Evolutionary conservation across 2,797 vertebrate genomes (phyloP), one percentile per base, ranked within the genome.

Genomic region (Sebastes diploproa): DNA sequence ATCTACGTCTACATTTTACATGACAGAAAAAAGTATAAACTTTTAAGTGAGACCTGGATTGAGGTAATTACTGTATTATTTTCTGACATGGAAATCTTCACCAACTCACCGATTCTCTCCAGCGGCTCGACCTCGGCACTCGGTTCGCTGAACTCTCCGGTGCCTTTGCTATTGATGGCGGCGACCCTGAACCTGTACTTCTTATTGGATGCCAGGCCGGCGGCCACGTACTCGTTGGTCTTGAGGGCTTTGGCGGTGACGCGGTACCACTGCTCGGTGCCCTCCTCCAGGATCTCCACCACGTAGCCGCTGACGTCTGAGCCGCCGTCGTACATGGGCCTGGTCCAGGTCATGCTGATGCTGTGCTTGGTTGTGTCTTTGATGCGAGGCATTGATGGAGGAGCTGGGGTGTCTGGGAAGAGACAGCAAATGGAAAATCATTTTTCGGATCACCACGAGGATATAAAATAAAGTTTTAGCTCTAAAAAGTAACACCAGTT

Each of bases 171-270:
- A 18, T 99, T 99, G 86, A 97, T 88, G 66, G 97, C 97, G 75
- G 98, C 97, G 8, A 99, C 98, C 92, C 98, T 96, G 91, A 99
- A 99, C 63, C 94, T 93, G 88, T 99, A 99, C 90, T 97, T 99
- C 91, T 98, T 98, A 84, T 90, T 96, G 86, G 93, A 94, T 90
- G 96, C 94, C 81, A 99, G 96, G 81, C 97, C 96, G 30, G 94
- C 95, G 16, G 98, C 96, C 1, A 97, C 97, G 82, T 97, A 99
- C 69, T 96, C 94, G 3, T 94, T 93, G 72, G 96, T 97, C 86
- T 94, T 96, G 78, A 99, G 83, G 14, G 96, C 94, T 79, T 96
- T 96, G 70, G 96, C 92, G n/a, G 97, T 97, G 66, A 97, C 97
- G 59, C 97, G 96, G 90, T 97, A 98, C 98, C 98, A 99, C 78